Evolutionary conservation across 1,140 invertebrate species (phyloP).

Genomic region (Drosophila nigrodunni): DNA sequence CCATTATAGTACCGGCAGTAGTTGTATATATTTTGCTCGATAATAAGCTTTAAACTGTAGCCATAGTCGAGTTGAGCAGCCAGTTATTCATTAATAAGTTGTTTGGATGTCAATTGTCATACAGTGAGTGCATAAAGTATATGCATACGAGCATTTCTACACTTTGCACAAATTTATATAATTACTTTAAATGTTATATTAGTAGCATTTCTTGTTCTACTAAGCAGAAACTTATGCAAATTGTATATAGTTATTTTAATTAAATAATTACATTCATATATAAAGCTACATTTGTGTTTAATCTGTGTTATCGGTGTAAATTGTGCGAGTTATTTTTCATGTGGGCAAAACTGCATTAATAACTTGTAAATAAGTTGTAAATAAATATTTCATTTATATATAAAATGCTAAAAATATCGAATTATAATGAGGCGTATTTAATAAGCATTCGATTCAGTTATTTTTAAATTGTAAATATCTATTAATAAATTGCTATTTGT

Average conservation of each 20-base stretch:
- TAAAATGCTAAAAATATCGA: background rate
- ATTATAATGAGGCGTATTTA: background rate
- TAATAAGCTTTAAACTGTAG: slow-evolving; percentile 75
- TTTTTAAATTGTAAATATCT: background rate
- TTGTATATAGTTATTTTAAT: slow-evolving; percentile 36
- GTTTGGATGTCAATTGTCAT: slow-evolving; percentile 74
- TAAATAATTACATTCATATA: background rate
- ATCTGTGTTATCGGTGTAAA: slow-evolving; percentile 12
- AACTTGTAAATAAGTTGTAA: slow-evolving; percentile 13
- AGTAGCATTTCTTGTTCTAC: slow-evolving; percentile 24
- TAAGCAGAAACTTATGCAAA: slow-evolving; percentile 40
- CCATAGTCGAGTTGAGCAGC: slow-evolving; percentile 46
- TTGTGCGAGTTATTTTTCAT: background rate
- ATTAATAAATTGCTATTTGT: background rate
- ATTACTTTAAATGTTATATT: slow-evolving; percentile 37
- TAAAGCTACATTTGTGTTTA: background rate
- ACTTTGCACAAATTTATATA: slow-evolving; percentile 25
- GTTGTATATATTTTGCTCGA: slow-evolving; percentile 58
- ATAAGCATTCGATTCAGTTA: background rate
- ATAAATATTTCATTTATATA: background rate
- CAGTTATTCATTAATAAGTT: slow-evolving; percentile 78
- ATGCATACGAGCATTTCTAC: slow-evolving; percentile 16
- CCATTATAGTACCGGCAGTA: slow-evolving; percentile 59
- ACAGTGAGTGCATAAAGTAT: slow-evolving; percentile 60
- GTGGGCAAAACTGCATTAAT: background rate